phyloP scores from a whole-genome alignment of 2,113 vertebrate species.

The Alouatta palliata region DNA sequence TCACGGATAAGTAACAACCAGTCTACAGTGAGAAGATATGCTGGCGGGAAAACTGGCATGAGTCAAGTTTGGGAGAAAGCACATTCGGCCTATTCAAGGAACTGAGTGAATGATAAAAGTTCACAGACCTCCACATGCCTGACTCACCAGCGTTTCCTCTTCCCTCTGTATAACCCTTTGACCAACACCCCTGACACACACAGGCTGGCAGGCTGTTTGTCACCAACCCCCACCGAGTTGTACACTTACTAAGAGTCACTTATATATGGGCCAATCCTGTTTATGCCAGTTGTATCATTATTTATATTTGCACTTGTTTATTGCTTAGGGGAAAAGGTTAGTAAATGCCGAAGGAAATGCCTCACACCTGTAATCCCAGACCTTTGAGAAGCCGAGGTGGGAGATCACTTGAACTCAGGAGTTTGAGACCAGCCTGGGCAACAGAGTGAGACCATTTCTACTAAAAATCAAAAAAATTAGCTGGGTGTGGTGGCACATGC shows the following conservation, averaged over 20 bases:
- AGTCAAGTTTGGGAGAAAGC: neutral
- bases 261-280: neutral
- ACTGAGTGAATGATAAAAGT: neutral
- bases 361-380: no score
- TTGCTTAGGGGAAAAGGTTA: no score
- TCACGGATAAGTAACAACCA: accelerated
- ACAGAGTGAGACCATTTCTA: no score
- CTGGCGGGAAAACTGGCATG: neutral
- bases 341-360: no score
- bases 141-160: neutral
- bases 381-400: no score
- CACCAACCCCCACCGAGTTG: accelerated
- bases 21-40: neutral
- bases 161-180: neutral
- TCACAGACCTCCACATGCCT: neutral
- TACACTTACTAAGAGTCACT: neutral
- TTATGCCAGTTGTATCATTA: neutral
- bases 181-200: accelerated
- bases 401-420: no score
- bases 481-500: no score
- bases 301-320: neutral
- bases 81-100: neutral
- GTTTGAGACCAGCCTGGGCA: no score
- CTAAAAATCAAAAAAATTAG: no score
- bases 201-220: no score